phyloP scores from a whole-genome alignment of 2,797 vertebrate genomes.

The Lycodopsis pacificus region DNA sequence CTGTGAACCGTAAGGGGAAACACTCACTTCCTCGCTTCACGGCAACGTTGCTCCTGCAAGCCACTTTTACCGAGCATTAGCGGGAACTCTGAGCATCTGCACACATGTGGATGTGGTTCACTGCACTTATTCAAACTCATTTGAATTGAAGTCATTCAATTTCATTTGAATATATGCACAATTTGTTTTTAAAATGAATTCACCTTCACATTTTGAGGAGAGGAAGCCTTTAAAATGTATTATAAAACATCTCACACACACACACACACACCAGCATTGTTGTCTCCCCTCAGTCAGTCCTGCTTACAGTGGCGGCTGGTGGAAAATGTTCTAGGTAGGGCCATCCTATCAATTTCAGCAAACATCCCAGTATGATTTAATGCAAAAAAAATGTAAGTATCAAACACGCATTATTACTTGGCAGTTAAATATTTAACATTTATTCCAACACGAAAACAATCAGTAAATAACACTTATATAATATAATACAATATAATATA shows the following conservation, averaged over 20 bases:
- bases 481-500: too few species aligned
- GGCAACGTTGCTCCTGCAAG: background rate
- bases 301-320: too few species aligned
- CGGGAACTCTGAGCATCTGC: background rate
- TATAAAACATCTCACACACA: background rate
- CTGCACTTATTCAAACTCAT: conserved; percentile 34
- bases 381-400: too few species aligned
- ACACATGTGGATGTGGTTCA: conserved; percentile 26
- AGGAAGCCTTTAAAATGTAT: too few species aligned
- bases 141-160: conserved; percentile 46
- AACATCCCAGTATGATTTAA: too few species aligned
- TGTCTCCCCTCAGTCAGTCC: conserved; percentile 30
- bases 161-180: conserved; percentile 59
- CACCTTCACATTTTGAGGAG: conserved; percentile 3
- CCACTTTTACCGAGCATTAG: conserved; percentile 31
- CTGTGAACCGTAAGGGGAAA: conserved; percentile 62
- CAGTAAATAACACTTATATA: too few species aligned
- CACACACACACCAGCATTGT: background rate
- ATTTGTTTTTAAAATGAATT: conserved; percentile 48
- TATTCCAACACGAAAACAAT: too few species aligned
- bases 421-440: too few species aligned
- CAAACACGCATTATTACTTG: too few species aligned
- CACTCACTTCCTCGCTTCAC: conserved; percentile 45
- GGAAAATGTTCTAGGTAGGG: too few species aligned
- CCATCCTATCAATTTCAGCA: too few species aligned